Base-by-base conservation (phyloP, 2,113 vertebrate genomes). In the Chionis minor region DNA sequence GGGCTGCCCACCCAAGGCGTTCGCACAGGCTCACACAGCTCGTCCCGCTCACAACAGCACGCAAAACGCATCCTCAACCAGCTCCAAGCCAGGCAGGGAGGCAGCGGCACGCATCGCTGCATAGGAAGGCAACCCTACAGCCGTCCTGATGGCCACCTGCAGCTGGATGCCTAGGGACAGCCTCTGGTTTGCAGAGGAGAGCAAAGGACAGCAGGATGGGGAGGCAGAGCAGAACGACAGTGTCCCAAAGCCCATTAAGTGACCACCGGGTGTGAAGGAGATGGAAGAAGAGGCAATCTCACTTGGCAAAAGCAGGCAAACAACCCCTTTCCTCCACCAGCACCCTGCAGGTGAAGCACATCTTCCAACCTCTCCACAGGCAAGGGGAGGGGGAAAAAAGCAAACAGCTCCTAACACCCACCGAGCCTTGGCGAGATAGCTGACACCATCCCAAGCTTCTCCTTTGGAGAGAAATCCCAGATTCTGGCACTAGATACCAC, bases 31-130 rank as follows among this genome's bases (percentile, higher is more conserved):
- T 90, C 3, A 7, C 49, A 3, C 44, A 18, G 44, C 40, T 9
- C 18, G 1, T 33, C 4, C 2, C 2, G 2, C 10, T 32, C 42
- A 28, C 38, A 40, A 4, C 33, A 6, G 26, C 26, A 1, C 0
- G 20, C 3, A 38, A 23, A 33, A 1, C 0, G 4, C 42, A 42
- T 1, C 44, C 56, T n/a, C 49, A 2, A 1, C 9, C 85, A 67
- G 73, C 88, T 14, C 8, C 20, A 6, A 49, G 74, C 4, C 15
- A 12, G 38, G 70, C 42, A 19, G 1, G 2, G 65, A 33, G 33
- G 49, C 77, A 18, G 79, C 81, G 44, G 44, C 45, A 27, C 47
- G 59, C 61, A 19, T 2, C 42, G 0, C 61, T 3, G 70, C 42
- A 4, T 16, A 0, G 13, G 42, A 66, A n/a, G 63, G 67, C 55